phyloP scores from a whole-genome alignment of 2,888 invertebrate species.

The Tolmerus cingulatus region DNA sequence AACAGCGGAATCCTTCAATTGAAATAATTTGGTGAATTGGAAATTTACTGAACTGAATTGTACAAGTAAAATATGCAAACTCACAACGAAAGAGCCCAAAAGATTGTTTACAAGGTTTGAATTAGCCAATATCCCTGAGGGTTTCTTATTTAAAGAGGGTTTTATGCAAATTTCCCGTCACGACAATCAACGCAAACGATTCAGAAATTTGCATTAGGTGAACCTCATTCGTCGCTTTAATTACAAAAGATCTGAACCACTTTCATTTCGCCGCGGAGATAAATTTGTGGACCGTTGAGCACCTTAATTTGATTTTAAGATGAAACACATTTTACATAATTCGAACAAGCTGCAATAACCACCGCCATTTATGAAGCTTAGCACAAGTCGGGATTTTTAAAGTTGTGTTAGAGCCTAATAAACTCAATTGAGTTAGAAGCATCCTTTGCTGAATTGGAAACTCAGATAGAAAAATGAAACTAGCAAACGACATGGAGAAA shows the following conservation, averaged over 20 bases:
- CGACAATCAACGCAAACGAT: conserved; percentile 32
- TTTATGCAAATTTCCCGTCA: conserved; percentile 29
- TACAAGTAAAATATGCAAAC: conserved; percentile 37
- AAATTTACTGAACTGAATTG: conserved; percentile 31
- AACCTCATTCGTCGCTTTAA: conserved; percentile 36
- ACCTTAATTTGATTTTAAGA: conserved; percentile 31
- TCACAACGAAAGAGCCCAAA: conserved; percentile 7
- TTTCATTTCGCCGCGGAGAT: not conserved
- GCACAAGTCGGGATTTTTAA: not conserved
- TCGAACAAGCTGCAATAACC: not conserved
- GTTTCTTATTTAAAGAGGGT: conserved; percentile 32
- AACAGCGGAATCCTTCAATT: not conserved
- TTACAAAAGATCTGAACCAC: conserved; percentile 21
- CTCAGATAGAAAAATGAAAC: not conserved
- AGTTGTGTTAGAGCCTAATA: not conserved
- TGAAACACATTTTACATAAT: conserved; percentile 13
- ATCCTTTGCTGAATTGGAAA: not conserved
- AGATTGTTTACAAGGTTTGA: conserved; percentile 40
- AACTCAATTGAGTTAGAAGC: not conserved
- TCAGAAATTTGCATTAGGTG: conserved; percentile 36
- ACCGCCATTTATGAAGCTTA: not conserved
- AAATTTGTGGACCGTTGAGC: not conserved
- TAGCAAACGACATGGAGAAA: not conserved
- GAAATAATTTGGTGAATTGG: conserved; percentile 17
- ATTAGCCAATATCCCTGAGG: conserved; percentile 34